phyloP scores from a whole-genome alignment of 1,140 invertebrate species.

The Spodoptera frugiperda region DNA sequence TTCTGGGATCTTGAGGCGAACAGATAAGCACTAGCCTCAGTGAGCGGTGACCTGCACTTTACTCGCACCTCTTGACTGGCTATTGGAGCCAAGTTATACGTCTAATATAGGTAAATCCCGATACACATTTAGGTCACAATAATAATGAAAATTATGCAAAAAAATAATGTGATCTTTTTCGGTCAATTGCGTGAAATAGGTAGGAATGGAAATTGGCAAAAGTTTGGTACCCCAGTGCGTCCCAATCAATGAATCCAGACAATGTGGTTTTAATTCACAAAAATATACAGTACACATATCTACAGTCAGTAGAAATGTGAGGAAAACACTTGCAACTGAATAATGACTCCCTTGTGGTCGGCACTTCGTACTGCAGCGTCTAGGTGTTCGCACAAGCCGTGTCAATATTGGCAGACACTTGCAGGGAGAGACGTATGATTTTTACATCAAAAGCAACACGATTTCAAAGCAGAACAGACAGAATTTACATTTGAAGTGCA shows the following conservation, averaged over 20 bases:
- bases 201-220: too few relatives aligned
- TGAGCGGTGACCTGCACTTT: slow-evolving; percentile 32
- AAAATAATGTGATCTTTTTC: too few relatives aligned
- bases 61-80: not conserved
- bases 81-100: slow-evolving; percentile 6
- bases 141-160: too few relatives aligned
- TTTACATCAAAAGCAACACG: slow-evolving; percentile 79
- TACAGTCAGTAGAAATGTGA: too few relatives aligned
- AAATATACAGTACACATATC: too few relatives aligned
- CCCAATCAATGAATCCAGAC: too few relatives aligned
- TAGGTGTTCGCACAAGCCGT: slow-evolving; percentile 43
- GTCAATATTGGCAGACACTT: slow-evolving; percentile 74
- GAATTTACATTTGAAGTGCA: slow-evolving; percentile 38
- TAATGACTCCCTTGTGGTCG: slow-evolving; percentile 15
- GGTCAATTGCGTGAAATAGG: too few relatives aligned
- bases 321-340: slow-evolving; percentile 19
- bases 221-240: too few relatives aligned
- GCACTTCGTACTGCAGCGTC: not conserved
- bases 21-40: slow-evolving; percentile 25
- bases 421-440: slow-evolving; percentile 70
- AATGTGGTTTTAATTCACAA: too few relatives aligned
- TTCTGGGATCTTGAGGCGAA: slow-evolving; percentile 72
- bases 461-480: slow-evolving; percentile 48
- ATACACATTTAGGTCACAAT: not conserved
- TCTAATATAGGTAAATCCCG: slow-evolving; percentile 16